Conservation (phyloP, 2,888 invertebrate species). For the Ectemnius continuus region DNA sequence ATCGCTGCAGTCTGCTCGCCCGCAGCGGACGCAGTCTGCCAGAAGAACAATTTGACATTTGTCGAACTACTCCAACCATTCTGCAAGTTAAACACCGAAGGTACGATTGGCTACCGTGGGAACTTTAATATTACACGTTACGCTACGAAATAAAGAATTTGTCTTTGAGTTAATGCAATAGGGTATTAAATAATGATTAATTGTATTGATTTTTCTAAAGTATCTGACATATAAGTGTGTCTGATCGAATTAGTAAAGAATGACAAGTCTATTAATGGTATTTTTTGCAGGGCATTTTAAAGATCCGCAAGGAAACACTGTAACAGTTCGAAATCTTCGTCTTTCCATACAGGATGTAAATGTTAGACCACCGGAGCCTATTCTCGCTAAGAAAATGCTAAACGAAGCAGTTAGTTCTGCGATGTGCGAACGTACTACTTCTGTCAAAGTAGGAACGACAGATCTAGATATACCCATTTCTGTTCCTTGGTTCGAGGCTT, state of each 20-base stretch:
- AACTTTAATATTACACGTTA: not conserved
- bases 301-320: conserved; percentile 88
- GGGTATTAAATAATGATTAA: too few species aligned
- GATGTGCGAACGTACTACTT: conserved; percentile 80
- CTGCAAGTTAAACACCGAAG: conserved; percentile 86
- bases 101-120: conserved; percentile 75
- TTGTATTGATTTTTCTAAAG: too few species aligned
- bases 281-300: conserved; percentile 86
- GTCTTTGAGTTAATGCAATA: too few species aligned
- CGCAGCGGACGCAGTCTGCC: conserved; percentile 90
- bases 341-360: conserved; percentile 90
- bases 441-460: conserved; percentile 80
- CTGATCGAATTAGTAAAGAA: not conserved
- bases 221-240: not conserved
- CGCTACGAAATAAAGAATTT: too few species aligned
- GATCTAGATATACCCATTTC: conserved; percentile 86
- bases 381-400: conserved; percentile 89
- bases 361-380: conserved; percentile 89
- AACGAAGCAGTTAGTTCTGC: conserved; percentile 88
- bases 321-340: conserved; percentile 87
- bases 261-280: not conserved
- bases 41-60: conserved; percentile 94
- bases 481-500: conserved; percentile 97
- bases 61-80: conserved; percentile 95
- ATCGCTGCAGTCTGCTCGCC: conserved; percentile 91